These are phyloP conservation scores for Eledona agricola DNA, from an alignment of 2,888 invertebrate species.

Conservation along the genomic window DNA sequence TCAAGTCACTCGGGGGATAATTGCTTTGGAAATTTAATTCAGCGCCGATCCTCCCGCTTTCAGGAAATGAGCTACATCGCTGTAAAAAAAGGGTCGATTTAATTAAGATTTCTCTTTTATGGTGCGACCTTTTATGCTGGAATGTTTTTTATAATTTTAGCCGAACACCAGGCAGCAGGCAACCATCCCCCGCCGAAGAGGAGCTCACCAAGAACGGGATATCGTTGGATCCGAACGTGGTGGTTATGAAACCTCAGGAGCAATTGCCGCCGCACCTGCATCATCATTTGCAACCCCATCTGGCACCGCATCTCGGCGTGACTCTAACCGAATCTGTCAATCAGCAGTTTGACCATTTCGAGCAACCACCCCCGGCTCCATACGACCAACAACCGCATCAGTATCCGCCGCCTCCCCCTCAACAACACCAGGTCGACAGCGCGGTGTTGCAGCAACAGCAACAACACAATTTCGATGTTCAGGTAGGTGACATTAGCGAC, in stretches of 20 bases:
- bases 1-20: too few relatives aligned
- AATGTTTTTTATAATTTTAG: slow-evolving; percentile 68
- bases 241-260: slow-evolving; percentile 66
- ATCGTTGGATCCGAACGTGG: slow-evolving; percentile 62
- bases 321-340: slow-evolving; percentile 62
- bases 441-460: slow-evolving; percentile 67
- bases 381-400: slow-evolving; percentile 60
- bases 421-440: slow-evolving; percentile 61
- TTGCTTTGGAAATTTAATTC: too few relatives aligned
- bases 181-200: slow-evolving; percentile 91
- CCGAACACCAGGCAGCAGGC: slow-evolving; percentile 89
- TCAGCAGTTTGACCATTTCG: slow-evolving; percentile 61
- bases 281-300: slow-evolving; percentile 61
- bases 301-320: slow-evolving; percentile 63
- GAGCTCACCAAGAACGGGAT: slow-evolving; percentile 70
- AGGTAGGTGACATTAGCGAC: slow-evolving; percentile 66
- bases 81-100: too few relatives aligned
- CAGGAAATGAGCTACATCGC: too few relatives aligned
- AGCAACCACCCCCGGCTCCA: slow-evolving; percentile 60
- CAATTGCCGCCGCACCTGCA: slow-evolving; percentile 63
- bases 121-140: too few relatives aligned
- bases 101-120: too few relatives aligned
- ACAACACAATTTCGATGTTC: slow-evolving; percentile 81
- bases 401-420: slow-evolving; percentile 58
- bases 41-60: too few relatives aligned